Percentiles rank a stretch among this genome's conserved stretches.
These are phyloP conservation scores for Thalassoma bifasciatum DNA, from an alignment of 2,113 vertebrate genomes.

Conservation along the genomic window DNA sequence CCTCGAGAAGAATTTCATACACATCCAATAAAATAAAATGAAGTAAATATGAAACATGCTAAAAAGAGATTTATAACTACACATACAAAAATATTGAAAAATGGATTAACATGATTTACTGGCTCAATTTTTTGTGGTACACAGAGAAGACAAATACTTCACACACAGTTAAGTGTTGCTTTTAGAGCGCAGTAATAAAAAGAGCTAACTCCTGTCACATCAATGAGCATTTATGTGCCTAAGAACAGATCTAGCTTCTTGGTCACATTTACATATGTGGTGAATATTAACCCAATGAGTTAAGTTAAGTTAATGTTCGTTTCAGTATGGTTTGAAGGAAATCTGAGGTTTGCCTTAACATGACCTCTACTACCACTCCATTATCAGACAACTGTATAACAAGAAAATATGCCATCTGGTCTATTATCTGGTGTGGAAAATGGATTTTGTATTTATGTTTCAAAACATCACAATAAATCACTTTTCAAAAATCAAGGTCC, in stretches of 20 bases:
- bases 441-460: constrained; percentile 42
- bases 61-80: neutral
- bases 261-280: neutral
- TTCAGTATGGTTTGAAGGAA: constrained; percentile 2
- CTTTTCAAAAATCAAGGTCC: neutral
- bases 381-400: neutral
- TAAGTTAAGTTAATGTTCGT: neutral
- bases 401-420: neutral
- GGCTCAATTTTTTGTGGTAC: neutral
- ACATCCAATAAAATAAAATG: neutral
- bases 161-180: neutral
- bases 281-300: constrained; percentile 8
- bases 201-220: constrained; percentile 9
- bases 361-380: constrained; percentile 15
- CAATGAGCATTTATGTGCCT: constrained; percentile 6
- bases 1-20: constrained; percentile 4
- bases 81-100: neutral
- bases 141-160: neutral
- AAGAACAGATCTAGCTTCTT: neutral
- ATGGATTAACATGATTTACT: neutral
- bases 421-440: neutral
- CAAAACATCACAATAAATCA: constrained; percentile 38
- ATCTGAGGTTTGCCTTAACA: constrained; percentile 37
- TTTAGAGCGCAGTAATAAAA: constrained; percentile 6
- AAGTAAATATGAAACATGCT: neutral